Percentiles rank a stretch among this genome's conserved stretches.
Evolutionary conservation across 2,888 invertebrate genomes (phyloP).

Genomic region (Amphipoea lucens): DNA sequence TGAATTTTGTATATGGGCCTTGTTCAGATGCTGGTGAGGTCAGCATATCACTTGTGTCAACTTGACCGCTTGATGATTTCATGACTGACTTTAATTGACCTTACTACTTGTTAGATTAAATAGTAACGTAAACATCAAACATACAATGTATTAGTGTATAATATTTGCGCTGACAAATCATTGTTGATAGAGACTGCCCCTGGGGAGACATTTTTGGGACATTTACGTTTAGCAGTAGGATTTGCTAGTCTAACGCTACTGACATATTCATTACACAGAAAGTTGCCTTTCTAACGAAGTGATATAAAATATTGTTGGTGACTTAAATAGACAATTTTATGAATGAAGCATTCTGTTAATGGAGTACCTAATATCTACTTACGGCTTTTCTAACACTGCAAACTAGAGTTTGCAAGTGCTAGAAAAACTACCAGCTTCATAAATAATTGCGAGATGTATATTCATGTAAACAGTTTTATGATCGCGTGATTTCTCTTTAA

Average conservation of each 20-base stretch:
- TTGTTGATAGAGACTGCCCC: not conserved
- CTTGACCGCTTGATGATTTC: conserved; percentile 26
- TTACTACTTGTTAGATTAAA: conserved; percentile 32
- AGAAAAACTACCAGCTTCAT: conserved; percentile 9
- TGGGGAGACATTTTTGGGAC: not conserved
- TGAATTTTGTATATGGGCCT: not conserved
- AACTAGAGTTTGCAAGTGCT: not conserved
- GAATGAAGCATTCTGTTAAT: not conserved
- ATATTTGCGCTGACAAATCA: conserved; percentile 35
- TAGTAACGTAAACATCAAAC: conserved; percentile 16
- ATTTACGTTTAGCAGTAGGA: not conserved
- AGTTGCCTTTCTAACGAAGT: not conserved
- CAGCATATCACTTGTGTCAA: not conserved
- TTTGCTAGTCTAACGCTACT: not conserved
- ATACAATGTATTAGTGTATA: conserved; percentile 7
- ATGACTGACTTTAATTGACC: conserved; percentile 17
- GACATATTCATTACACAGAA: not conserved
- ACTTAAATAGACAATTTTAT: not conserved
- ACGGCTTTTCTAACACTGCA: not conserved
- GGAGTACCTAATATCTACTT: not conserved
- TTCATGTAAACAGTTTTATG: conserved; percentile 33
- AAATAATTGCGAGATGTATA: conserved; percentile 3
- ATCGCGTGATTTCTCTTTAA: conserved; percentile 48
- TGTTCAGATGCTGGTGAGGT: not conserved
- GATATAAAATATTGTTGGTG: not conserved